A percentile compares a stretch with the other conserved stretches of the same genome.
Conservation (phyloP, 2,113 vertebrate genomes). For the Ctenomys sociabilis region DNA sequence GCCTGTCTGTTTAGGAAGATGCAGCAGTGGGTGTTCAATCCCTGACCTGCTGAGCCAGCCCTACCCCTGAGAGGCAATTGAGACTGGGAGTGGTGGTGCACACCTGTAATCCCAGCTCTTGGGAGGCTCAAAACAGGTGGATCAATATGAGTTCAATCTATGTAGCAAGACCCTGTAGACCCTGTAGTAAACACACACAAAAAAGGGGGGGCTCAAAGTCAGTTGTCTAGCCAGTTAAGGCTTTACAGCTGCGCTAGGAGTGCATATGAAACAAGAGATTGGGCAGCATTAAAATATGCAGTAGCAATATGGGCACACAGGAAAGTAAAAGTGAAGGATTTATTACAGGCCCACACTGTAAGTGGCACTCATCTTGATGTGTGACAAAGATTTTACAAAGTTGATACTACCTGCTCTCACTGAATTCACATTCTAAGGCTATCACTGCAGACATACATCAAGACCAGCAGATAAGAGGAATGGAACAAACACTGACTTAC, state of each 20-base stretch:
- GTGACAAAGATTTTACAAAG: background rate
- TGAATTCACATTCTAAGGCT: slow-evolving; percentile 41
- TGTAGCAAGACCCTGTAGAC: too few relatives aligned
- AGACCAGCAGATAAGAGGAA: slow-evolving; percentile 10
- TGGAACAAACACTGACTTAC: background rate
- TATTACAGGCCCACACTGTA: background rate
- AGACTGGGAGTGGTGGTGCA: too few relatives aligned
- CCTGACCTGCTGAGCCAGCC: too few relatives aligned
- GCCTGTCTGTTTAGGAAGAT: too few relatives aligned
- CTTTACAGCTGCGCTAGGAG: background rate
- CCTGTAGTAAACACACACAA: too few relatives aligned
- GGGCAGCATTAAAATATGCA: background rate
- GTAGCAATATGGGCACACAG: background rate
- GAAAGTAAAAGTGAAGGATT: background rate
- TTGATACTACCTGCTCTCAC: slow-evolving; percentile 9
- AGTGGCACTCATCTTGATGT: background rate
- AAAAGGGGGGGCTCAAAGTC: background rate
- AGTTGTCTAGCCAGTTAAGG: background rate
- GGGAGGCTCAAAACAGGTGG: too few relatives aligned
- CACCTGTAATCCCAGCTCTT: too few relatives aligned
- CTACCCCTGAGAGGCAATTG: too few relatives aligned
- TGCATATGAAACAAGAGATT: background rate
- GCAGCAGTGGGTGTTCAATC: too few relatives aligned
- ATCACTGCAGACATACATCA: background rate
- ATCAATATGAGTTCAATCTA: too few relatives aligned